phyloP scores from a whole-genome alignment of 1,140 invertebrate species.

The Cecropterus lyciades region DNA sequence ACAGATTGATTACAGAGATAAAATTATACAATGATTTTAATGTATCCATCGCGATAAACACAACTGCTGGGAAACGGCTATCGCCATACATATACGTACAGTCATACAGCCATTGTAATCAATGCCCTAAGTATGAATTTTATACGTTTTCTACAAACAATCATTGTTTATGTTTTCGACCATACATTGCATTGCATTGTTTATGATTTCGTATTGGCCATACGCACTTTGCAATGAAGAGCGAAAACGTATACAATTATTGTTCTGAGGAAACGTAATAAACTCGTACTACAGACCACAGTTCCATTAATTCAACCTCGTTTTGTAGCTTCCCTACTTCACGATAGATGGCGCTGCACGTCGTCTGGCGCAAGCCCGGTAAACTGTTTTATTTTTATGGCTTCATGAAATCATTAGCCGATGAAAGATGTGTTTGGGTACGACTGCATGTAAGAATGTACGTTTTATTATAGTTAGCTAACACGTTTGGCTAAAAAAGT shows the following conservation, averaged over 20 bases:
- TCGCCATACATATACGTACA: not conserved
- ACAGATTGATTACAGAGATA: no score
- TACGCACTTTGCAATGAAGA: no score
- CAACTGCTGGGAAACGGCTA: not conserved
- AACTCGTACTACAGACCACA: no score
- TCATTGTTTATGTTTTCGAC: no score
- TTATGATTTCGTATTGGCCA: no score
- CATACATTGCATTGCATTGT: no score
- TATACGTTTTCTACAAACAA: no score
- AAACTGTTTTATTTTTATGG: conserved; percentile 34
- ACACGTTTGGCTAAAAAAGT: not conserved
- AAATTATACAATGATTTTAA: not conserved
- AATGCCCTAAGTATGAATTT: no score
- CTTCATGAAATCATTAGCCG: conserved; percentile 35
- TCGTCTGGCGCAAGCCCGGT: conserved; percentile 11
- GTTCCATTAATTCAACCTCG: conserved; percentile 15
- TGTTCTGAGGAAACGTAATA: no score
- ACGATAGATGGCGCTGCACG: conserved; percentile 15
- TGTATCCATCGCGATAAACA: not conserved
- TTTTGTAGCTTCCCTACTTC: conserved; percentile 3
- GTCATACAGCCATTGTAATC: not conserved
- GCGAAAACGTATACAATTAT: no score
- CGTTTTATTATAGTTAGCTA: not conserved
- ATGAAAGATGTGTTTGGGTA: conserved; percentile 33
- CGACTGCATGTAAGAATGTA: conserved; percentile 13